Conservation (phyloP, 2,797 vertebrate species). For the Natrix natrix region DNA sequence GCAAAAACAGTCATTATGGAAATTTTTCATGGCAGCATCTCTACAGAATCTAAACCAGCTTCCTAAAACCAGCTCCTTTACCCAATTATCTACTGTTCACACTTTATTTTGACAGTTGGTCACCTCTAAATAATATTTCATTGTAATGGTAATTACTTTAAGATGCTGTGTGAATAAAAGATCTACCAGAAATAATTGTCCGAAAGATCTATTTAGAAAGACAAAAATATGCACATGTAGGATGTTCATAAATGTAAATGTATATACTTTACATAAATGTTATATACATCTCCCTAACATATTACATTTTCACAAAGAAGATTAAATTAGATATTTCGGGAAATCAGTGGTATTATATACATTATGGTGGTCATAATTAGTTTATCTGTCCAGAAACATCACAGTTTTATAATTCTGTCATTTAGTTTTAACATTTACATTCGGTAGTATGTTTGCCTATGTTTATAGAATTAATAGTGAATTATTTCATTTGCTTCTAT, state of each 20-base stretch:
- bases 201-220: not conserved
- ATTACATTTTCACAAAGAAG: not conserved
- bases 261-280: too few relatives aligned
- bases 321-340: not conserved
- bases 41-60: not conserved
- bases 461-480: not conserved
- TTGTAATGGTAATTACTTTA: not conserved
- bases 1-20: constrained; percentile 12
- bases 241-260: not conserved
- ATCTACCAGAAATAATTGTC: not conserved
- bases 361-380: not conserved
- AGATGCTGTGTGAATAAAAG: not conserved
- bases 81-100: not conserved
- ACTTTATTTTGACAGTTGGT: not conserved
- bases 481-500: not conserved
- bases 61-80: not conserved
- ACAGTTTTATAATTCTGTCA: not conserved
- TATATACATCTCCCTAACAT: not conserved
- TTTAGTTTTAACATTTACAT: not conserved
- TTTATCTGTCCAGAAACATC: not conserved
- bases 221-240: not conserved
- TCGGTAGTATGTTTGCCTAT: not conserved
- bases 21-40: not conserved
- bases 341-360: not conserved
- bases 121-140: not conserved